Percentiles rank a stretch among this genome's conserved stretches.
Conservation (phyloP, 1,140 invertebrate species). For the Drosophila setifemur region DNA sequence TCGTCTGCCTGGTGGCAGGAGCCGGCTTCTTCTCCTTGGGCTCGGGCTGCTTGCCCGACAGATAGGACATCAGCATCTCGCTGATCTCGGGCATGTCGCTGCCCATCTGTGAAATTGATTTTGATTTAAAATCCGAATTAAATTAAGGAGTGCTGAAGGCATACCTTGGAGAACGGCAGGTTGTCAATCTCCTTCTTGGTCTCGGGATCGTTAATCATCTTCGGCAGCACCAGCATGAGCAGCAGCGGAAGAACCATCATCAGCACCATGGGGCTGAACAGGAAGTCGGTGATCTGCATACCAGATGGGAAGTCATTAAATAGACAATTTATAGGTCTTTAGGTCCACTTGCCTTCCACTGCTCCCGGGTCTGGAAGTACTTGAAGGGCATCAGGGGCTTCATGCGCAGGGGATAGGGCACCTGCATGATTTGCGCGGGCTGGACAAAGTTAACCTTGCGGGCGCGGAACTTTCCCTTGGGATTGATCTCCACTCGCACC, state of each 20-base stretch:
- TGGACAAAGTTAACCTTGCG: slow-evolving; percentile 97
- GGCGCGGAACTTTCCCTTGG: slow-evolving; percentile 97
- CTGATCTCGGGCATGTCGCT: slow-evolving; percentile 95
- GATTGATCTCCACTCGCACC: slow-evolving; percentile 95
- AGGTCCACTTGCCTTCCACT: slow-evolving; percentile 88
- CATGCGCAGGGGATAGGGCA: slow-evolving; percentile 95
- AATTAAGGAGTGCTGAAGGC: background rate
- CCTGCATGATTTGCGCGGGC: slow-evolving; percentile 92
- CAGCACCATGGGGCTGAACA: slow-evolving; percentile 98
- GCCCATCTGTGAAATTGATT: slow-evolving; percentile 84
- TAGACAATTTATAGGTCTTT: background rate
- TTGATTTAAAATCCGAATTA: too few relatives aligned
- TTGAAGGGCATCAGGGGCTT: slow-evolving; percentile 91
- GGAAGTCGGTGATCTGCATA: slow-evolving; percentile 90
- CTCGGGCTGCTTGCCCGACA: slow-evolving; percentile 85
- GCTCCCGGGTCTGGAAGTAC: slow-evolving; percentile 97
- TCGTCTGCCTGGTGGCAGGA: slow-evolving; percentile 63
- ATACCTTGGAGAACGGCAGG: slow-evolving; percentile 83
- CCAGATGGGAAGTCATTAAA: background rate
- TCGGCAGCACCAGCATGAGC: slow-evolving; percentile 95
- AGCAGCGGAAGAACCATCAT: slow-evolving; percentile 98
- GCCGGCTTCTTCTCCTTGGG: slow-evolving; percentile 76
- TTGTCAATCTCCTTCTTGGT: slow-evolving; percentile 97
- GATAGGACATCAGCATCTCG: slow-evolving; percentile 92
- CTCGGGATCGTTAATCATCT: slow-evolving; percentile 98